Conservation (phyloP, 2,797 vertebrate species). For the Sylvilagus floridanus region DNA sequence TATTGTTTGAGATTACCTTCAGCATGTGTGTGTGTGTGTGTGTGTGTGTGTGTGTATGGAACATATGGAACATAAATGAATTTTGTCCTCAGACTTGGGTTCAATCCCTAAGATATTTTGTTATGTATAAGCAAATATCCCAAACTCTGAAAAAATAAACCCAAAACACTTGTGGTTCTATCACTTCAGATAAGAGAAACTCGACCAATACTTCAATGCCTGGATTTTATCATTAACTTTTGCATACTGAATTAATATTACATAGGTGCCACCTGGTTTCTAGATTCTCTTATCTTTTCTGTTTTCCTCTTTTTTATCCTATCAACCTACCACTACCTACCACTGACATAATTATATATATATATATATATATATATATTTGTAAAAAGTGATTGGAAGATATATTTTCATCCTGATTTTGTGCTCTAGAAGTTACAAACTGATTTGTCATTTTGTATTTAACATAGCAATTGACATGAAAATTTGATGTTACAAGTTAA, state of each 20-base stretch:
- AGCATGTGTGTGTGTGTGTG: too few species aligned
- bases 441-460: slow-evolving; percentile 54
- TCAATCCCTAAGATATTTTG: too few species aligned
- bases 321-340: background rate
- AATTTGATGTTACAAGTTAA: slow-evolving; percentile 43
- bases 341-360: background rate
- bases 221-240: background rate
- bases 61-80: too few species aligned
- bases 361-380: too few species aligned
- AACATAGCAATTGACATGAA: slow-evolving; percentile 8
- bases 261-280: background rate
- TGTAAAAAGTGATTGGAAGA: background rate
- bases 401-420: slow-evolving; percentile 20
- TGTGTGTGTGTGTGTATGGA: too few species aligned
- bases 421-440: background rate
- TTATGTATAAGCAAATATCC: too few species aligned
- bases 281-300: background rate
- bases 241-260: background rate
- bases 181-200: too few species aligned
- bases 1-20: too few species aligned
- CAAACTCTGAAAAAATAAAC: too few species aligned
- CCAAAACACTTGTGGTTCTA: too few species aligned
- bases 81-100: too few species aligned
- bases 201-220: background rate
- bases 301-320: background rate